Evolutionary conservation across 2,888 invertebrate genomes (phyloP).

Genomic region (Eristalis intricaria): DNA sequence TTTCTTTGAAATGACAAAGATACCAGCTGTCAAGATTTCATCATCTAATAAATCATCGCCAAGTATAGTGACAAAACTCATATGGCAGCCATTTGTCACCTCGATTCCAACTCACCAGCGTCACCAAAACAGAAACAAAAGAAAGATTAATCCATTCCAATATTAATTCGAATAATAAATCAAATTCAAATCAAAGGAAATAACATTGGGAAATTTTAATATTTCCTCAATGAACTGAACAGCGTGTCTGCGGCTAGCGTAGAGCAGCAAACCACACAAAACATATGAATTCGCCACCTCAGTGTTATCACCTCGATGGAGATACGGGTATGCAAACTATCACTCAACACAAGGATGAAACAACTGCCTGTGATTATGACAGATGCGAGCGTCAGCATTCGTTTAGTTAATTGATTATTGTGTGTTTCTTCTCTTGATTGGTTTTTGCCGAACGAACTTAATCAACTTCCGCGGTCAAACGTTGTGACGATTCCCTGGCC

Average conservation of each 20-base stretch:
- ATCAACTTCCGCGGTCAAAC: constrained; percentile 45
- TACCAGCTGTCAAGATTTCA: constrained; percentile 9
- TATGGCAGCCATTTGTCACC: constrained; percentile 35
- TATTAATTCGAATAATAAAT: constrained; percentile 62
- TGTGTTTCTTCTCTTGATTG: constrained; percentile 61
- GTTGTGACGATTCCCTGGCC: background rate
- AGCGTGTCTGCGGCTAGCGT: background rate
- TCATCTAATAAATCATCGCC: constrained; percentile 37
- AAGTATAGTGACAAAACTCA: constrained; percentile 24
- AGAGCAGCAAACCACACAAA: background rate
- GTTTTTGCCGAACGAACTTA: constrained; percentile 51
- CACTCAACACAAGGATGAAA: background rate
- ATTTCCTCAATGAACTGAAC: constrained; percentile 21
- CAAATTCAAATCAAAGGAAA: constrained; percentile 56
- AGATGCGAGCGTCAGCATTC: constrained; percentile 44
- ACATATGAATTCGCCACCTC: background rate
- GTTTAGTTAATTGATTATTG: constrained; percentile 60
- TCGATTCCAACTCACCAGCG: background rate
- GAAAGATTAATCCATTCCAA: constrained; percentile 55
- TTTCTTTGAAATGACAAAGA: constrained; percentile 21
- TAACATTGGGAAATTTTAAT: constrained; percentile 56
- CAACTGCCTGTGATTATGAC: constrained; percentile 37
- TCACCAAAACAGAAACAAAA: constrained; percentile 37
- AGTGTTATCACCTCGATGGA: background rate
- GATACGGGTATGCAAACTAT: background rate